These are phyloP conservation scores for Otis tarda DNA, from an alignment of 2,113 vertebrate species.

Conservation along the genomic window DNA sequence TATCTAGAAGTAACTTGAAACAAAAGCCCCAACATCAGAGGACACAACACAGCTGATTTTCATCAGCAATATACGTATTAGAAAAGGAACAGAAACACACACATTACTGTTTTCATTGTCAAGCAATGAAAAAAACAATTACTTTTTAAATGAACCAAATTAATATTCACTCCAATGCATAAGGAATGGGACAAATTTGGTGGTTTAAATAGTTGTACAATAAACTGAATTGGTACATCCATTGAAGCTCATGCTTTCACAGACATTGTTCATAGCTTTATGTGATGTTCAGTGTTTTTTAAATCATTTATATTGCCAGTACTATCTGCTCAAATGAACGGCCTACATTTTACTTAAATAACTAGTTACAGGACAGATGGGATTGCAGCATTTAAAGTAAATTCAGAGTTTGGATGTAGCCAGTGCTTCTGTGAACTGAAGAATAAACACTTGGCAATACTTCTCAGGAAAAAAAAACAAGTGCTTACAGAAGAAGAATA, in stretches of 20 bases:
- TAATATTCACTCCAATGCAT: not conserved
- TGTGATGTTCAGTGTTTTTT: not conserved
- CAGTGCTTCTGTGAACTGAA: not conserved
- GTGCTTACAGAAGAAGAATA: not conserved
- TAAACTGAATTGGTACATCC: not conserved
- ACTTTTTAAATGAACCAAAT: not conserved
- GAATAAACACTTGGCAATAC: not conserved
- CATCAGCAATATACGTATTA: not conserved
- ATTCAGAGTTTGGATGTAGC: not conserved
- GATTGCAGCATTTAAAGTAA: not conserved
- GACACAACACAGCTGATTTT: not conserved
- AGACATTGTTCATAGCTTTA: not conserved
- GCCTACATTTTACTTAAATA: not conserved
- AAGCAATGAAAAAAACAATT: not conserved
- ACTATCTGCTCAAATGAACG: not conserved
- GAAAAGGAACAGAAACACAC: not conserved
- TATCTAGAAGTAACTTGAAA: not conserved
- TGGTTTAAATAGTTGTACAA: not conserved
- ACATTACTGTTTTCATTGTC: not conserved
- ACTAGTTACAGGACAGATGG: not conserved
- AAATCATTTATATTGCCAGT: not conserved
- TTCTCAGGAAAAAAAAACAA: not conserved
- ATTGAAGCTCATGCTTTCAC: not conserved
- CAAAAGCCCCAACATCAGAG: not conserved
- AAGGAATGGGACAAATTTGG: not conserved